These are phyloP conservation scores for Eupithecia subumbrata DNA, from an alignment of 2,888 invertebrate species.

Conservation along the genomic window DNA sequence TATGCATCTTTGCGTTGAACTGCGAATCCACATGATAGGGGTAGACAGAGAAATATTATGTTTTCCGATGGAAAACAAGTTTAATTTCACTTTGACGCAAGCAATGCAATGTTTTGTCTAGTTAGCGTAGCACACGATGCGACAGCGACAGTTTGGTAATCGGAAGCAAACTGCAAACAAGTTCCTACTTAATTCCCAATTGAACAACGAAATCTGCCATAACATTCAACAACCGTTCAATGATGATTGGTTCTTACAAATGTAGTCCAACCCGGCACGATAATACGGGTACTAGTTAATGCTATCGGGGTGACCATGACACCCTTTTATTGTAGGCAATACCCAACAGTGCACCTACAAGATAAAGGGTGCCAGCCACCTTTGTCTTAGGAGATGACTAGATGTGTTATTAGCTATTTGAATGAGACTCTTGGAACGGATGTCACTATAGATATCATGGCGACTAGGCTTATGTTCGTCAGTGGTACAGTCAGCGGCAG, in stretches of 20 bases:
- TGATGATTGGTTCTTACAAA: not conserved
- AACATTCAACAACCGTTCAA: not conserved
- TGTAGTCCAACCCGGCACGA: slow-evolving; percentile 1
- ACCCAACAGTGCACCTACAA: slow-evolving; percentile 18
- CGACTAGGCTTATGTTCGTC: not conserved
- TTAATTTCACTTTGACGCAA: not conserved
- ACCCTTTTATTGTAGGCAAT: slow-evolving; percentile 30
- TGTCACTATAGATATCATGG: not conserved
- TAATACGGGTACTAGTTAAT: slow-evolving; percentile 29
- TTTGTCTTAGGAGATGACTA: slow-evolving; percentile 31
- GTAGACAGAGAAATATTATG: not conserved
- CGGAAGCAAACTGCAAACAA: not conserved
- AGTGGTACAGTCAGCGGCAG: not conserved
- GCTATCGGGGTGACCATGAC: slow-evolving; percentile 33
- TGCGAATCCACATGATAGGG: not conserved
- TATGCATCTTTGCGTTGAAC: not conserved
- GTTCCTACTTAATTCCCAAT: not conserved
- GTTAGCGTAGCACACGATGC: not conserved
- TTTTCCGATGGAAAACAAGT: not conserved
- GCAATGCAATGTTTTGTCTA: not conserved
- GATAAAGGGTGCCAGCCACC: slow-evolving; percentile 34
- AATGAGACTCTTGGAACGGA: slow-evolving; percentile 28
- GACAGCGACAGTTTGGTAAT: not conserved
- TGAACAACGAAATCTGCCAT: not conserved
- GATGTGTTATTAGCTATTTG: slow-evolving; percentile 29